Base-by-base conservation (phyloP, 1,140 invertebrate species). In the Drosophila saltans region DNA sequence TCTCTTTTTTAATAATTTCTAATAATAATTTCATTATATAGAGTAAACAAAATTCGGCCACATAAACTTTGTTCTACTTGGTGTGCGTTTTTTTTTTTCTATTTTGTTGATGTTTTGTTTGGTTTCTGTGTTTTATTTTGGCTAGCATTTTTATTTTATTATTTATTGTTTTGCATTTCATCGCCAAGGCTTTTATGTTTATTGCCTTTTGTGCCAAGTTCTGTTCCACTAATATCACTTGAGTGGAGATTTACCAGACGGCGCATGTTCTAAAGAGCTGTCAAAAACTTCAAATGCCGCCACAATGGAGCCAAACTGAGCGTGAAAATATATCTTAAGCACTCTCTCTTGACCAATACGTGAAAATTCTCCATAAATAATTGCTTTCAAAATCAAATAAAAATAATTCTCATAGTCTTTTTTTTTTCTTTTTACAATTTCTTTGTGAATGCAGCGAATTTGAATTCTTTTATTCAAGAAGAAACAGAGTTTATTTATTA, bases 101-200 rank as follows among this genome's bases (percentile, higher is more conserved):
- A 3, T 16, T 48, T 8, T 4, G 11, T 26, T 55, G 33, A 48
- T 56, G 28, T 39, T 59, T 78, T 61, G 60, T 57, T 61, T 59
- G 40, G n/a, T 48, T 9, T 40, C 5, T 28, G 36, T 21, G 10
- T 21, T 56, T 40, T 58, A 48, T 40, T 45, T 65, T 78, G 59
- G 69, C 63, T 65, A 56, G 75, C 59, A 57, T 58, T 82, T 89
- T 89, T 72, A 68, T 83, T 77, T 84, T 73, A 84, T 80, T 88
- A 89, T 89, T 89, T 88, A 88, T 89, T 89, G 84, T 89, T 89
- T 89, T 63, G 77, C 69, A 74, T 82, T 86, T 88, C 72, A 86
- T 79, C 69, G 79, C 79, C 76, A 63, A 75, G 83, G 69, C 65
- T 82, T 80, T 86, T 77, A 82, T 71, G 83, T 82, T 86, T 88